Base-by-base conservation (phyloP, 2,797 vertebrate genomes). In the Enteromius paludinosus region DNA sequence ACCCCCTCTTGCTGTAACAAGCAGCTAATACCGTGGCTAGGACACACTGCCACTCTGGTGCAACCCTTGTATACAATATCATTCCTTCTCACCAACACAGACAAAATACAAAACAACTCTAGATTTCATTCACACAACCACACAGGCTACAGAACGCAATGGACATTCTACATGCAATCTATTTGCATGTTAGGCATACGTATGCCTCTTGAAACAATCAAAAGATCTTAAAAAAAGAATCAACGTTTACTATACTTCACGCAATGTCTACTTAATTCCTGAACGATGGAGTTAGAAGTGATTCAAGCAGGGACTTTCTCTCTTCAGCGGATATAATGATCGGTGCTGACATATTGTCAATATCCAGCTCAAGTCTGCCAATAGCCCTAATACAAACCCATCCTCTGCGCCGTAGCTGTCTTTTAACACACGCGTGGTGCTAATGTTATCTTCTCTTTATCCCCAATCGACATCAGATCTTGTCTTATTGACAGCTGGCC, bases 321-420 rank as follows among this genome's bases (percentile, higher is more conserved):
- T 87, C 82, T 88, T 86, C 65, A 87, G 82, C 89, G 86, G 92
- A 91, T 91, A 92, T 93, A 92, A 92, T 94, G 93, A 94, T 94
- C 94, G 93, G 92, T 92, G 89, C 84, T 93, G 94, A 94, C 94
- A 94, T 92, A 72, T 93, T 87, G 92, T 93, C 94, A 93, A 95
- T 95, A 92, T 82, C 89, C 87, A 74, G 91, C 90, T 89, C 84
- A 79, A 90, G 89, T 83, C 92, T 94, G 93, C 92, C 94, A 91
- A 94, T 94, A 94, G 84, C 83, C 84, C 89, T 91, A 90, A 91
- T 89, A 91, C 89, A 90, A 90, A 92, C 92, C 93, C 90, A 94
- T 94, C 93, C 93, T 91, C 90, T 85, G 87, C 87, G 86, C 89
- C 89, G 84, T 88, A 52, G 90, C 90, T 78, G 80, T 5, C 87